Evolutionary conservation across 2,797 vertebrate species (phyloP).

Genomic region (Sebastes wilsoni): DNA sequence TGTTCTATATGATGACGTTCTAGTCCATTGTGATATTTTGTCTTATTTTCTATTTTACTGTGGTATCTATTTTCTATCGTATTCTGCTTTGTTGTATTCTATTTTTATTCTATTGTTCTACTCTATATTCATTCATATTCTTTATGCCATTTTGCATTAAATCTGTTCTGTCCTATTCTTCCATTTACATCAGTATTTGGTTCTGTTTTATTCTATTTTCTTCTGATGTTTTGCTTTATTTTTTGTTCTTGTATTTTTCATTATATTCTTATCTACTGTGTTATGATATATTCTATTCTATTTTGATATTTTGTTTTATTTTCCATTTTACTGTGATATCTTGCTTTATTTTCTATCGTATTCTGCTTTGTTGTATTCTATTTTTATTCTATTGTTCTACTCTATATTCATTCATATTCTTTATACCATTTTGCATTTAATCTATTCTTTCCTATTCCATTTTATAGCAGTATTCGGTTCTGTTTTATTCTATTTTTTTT

Average conservation of each 20-base stretch:
- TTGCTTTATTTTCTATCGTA: not conserved
- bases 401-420: not conserved
- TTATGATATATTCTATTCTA: not conserved
- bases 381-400: not conserved
- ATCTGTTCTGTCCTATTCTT: not conserved
- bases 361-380: too few relatives aligned
- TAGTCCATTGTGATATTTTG: too few relatives aligned
- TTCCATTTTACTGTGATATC: not conserved
- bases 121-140: not conserved
- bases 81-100: too few relatives aligned
- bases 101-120: not conserved
- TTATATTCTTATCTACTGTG: too few relatives aligned
- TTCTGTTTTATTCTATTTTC: not conserved
- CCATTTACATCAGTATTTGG: not conserved
- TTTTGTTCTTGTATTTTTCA: too few relatives aligned
- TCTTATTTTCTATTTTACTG: not conserved
- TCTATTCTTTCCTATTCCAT: not conserved
- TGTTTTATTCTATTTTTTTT: not conserved
- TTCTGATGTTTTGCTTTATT: too few relatives aligned
- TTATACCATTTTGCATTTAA: not conserved
- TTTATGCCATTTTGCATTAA: not conserved
- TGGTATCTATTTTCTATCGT: not conserved
- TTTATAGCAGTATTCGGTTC: not conserved
- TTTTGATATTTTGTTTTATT: not conserved
- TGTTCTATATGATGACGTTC: too few relatives aligned